Base-by-base conservation (phyloP, 2,888 invertebrate genomes). In the Acleris sparsana region DNA sequence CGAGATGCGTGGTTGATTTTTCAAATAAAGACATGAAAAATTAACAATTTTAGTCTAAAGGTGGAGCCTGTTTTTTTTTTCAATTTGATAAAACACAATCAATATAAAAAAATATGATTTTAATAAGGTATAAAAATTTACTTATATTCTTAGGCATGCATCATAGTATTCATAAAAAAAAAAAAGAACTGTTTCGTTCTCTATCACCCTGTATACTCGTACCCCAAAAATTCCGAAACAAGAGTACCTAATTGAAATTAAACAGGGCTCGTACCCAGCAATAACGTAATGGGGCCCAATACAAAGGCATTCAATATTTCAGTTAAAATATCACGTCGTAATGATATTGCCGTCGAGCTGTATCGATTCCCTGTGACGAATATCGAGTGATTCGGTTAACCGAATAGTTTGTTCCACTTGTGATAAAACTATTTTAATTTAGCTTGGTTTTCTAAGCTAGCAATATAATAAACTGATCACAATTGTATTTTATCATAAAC, bases 211-310 rank as follows among this genome's bases (percentile, higher is more conserved):
- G 72, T 85, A 81, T 58, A 70, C 66, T 51, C 64, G 43, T 43
- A 46, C n/a, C 69, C 66, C 69, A 56, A 66, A 74, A 73, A 69
- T 67, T 62, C 69, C 56, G 69, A 72, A 65, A 65, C 68, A 69
- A 73, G 71, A 69, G 75, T 76, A 82, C 80, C 72, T 86, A 87
- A 89, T 88, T 88, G 88, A 89, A 85, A 88, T 80, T 83, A 86
- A 86, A 82, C 78, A 82, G 77, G 68, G 67, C 71, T 59, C 69
- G 71, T 74, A 82, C 78, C 79, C 76, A 56, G 69, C 80, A 78
- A 84, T 80, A 84, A 75, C 72, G 77, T 87, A 88, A 88, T 88
- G 83, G 85, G 76, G 70, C 68, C 62, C 73, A 73, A 70, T 75
- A 72, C 62, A 72, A 75, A 74, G 75, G 73, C 72, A 67, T 73